These are phyloP conservation scores for Xestia ashworthii DNA, from an alignment of 2,888 invertebrate species.

Conservation along the genomic window DNA sequence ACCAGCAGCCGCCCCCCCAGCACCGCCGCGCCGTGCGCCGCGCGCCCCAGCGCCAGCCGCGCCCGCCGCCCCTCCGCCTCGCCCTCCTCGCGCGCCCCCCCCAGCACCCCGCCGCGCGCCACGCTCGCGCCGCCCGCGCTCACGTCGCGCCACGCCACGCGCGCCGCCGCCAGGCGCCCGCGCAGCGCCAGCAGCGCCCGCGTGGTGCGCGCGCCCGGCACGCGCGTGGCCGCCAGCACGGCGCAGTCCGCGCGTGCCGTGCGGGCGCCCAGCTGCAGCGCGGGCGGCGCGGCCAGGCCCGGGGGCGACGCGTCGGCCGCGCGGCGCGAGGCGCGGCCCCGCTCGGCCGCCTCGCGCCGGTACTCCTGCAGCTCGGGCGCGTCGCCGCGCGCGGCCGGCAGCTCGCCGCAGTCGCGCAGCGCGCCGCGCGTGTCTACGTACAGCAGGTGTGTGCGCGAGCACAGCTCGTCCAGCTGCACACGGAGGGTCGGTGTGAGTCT, in stretches of 20 bases:
- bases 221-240: constrained; percentile 87
- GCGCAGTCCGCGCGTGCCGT: constrained; percentile 83
- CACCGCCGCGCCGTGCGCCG: constrained; percentile 92
- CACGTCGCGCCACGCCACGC: constrained; percentile 81
- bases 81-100: constrained; percentile 83
- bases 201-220: constrained; percentile 88
- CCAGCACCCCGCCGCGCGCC: constrained; percentile 75
- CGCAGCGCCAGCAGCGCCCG: constrained; percentile 82
- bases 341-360: constrained; percentile 93
- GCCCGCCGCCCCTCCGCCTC: constrained; percentile 65
- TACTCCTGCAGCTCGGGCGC: constrained; percentile 95
- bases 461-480: constrained; percentile 80
- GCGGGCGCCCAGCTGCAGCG: constrained; percentile 81
- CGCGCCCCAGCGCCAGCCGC: constrained; percentile 90
- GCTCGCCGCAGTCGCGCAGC: constrained; percentile 94
- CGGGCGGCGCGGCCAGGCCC: constrained; percentile 80
- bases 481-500: neutral
- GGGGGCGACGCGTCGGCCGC: constrained; percentile 89
- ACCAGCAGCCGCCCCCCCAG: constrained; percentile 94
- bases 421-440: constrained; percentile 94
- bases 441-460: constrained; percentile 93
- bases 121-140: constrained; percentile 77
- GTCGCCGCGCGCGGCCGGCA: constrained; percentile 94
- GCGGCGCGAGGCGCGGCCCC: constrained; percentile 95
- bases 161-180: constrained; percentile 64